Evolutionary conservation across 92 coral and sea anemone species (phyloP), one percentile per base, ranked within the genome.

Genomic region (Hydrozoanthus gracilis): DNA sequence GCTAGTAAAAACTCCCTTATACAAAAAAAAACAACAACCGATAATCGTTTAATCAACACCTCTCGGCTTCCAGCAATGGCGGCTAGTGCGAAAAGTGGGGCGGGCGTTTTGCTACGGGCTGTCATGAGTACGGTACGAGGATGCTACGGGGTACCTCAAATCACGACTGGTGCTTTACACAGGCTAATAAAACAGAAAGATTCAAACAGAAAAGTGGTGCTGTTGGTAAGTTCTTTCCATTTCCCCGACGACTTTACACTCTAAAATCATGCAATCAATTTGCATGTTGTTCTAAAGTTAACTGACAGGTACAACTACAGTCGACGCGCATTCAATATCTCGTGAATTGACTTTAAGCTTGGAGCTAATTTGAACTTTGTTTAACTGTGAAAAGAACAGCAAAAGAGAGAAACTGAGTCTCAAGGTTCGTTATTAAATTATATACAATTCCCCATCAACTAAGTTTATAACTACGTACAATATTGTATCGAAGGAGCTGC

Each of bases 121-220:
- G 12, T 80, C 17, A 80, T 80, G 74, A 18, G 85, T 5, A 11
- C 18, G 6, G 85, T 80, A 20, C 49, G 74, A 45, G 85, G 73
- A 47, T 48, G 14, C 5, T 80, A 48, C 49, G 85, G 85, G 12
- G 85, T 80, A 6, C 85, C 85, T n/a, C 85, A 80, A 61, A 62
- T 80, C 9, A 16, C 73, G 2, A 8, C 73, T 39, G 51, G 35
- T 35, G n/a, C 74, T 9, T 65, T 80, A 12, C 85, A 80, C 20
- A 65, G 51, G 72, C 73, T 62, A 11, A 65, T 80, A 13, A 80
- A 80, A 80, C 35, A 64, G 4, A 61, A 80, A 7, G 49, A 65
- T 46, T 44, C 49, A 3, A 52, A 64, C 17, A 80, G 85, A 12
- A 65, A 17, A 18, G 44, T 80, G 9, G 85, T 80, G 4, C 66